A percentile compares a stretch with the other conserved stretches of the same genome.
These are phyloP conservation scores for Agrochola lychnidis DNA, from an alignment of 2,888 invertebrate genomes.

Conservation along the genomic window DNA sequence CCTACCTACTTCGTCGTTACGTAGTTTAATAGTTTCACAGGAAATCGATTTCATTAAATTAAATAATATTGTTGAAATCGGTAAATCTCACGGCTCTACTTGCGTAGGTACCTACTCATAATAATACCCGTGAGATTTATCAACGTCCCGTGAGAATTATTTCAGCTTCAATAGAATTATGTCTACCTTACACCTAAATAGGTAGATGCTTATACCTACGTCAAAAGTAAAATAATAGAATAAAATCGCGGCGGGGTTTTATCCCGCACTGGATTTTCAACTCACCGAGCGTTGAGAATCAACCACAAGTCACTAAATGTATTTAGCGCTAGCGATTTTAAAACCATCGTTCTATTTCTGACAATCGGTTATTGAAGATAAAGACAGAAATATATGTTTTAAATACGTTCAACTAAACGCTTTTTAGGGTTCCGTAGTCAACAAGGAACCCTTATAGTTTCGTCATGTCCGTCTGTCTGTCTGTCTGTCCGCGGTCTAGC, in stretches of 20 bases:
- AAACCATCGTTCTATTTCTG: neutral
- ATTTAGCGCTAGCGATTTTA: neutral
- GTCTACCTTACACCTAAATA: neutral
- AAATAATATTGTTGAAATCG: slow-evolving; percentile 47
- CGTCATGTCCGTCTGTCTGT: too few species aligned
- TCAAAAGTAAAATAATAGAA: neutral
- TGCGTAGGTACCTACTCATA: slow-evolving; percentile 7
- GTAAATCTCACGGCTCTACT: slow-evolving; percentile 56
- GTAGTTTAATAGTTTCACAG: slow-evolving; percentile 31
- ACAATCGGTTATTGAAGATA: neutral
- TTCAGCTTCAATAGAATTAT: slow-evolving; percentile 23
- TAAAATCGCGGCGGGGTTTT: too few species aligned
- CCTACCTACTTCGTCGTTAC: neutral
- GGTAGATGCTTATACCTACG: neutral
- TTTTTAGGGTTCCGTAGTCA: too few species aligned
- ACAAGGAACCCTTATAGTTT: too few species aligned
- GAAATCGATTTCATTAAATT: slow-evolving; percentile 42
- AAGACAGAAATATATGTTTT: neutral
- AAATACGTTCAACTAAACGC: neutral
- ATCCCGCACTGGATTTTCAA: too few species aligned
- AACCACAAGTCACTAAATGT: neutral
- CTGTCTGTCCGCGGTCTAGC: too few species aligned
- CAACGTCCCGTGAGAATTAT: slow-evolving; percentile 57
- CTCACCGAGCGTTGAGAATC: too few species aligned
- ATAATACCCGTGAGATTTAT: neutral